A percentile compares a stretch with the other conserved stretches of the same genome.
These are phyloP conservation scores for Chascanopsetta lugubris DNA, from an alignment of 2,113 vertebrate species.

Conservation along the genomic window DNA sequence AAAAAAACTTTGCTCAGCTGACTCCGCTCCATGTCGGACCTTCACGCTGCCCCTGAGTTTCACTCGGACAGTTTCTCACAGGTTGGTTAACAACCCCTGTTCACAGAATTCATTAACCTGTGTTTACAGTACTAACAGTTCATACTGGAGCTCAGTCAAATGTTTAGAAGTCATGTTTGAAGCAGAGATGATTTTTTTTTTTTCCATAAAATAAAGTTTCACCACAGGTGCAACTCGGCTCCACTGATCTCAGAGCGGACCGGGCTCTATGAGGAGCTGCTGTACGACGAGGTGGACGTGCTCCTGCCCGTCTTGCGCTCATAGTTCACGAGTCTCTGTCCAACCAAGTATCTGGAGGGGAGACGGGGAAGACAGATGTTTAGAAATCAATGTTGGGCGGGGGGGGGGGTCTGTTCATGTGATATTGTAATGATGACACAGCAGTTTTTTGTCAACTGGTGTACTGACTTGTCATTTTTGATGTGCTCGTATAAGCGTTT, in stretches of 20 bases:
- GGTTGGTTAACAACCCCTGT: conserved; percentile 3
- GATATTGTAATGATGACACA: too few species aligned
- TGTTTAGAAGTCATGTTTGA: conserved; percentile 21
- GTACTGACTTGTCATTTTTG: conserved; percentile 96
- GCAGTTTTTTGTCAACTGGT: background rate
- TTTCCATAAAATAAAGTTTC: conserved; percentile 14
- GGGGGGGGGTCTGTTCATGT: too few species aligned
- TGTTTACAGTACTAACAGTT: background rate
- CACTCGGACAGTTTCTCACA: background rate
- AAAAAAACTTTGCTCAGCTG: conserved; percentile 7
- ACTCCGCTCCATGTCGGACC: conserved; percentile 20
- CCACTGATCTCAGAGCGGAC: conserved; percentile 11
- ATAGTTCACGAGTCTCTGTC: conserved; percentile 96
- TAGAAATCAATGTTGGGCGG: too few species aligned
- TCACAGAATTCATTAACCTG: background rate
- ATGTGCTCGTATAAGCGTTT: conserved; percentile 98
- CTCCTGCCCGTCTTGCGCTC: conserved; percentile 88
- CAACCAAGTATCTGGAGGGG: conserved; percentile 91
- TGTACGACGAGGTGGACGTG: conserved; percentile 15
- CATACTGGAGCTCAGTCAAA: background rate
- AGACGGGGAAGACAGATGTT: background rate
- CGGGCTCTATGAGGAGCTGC: conserved; percentile 46
- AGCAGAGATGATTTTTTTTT: conserved; percentile 15
- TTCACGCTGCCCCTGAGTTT: conserved; percentile 16
- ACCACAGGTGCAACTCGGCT: conserved; percentile 2